phyloP scores from a whole-genome alignment of 2,113 vertebrate genomes.

The Dromiciops gliroides region DNA sequence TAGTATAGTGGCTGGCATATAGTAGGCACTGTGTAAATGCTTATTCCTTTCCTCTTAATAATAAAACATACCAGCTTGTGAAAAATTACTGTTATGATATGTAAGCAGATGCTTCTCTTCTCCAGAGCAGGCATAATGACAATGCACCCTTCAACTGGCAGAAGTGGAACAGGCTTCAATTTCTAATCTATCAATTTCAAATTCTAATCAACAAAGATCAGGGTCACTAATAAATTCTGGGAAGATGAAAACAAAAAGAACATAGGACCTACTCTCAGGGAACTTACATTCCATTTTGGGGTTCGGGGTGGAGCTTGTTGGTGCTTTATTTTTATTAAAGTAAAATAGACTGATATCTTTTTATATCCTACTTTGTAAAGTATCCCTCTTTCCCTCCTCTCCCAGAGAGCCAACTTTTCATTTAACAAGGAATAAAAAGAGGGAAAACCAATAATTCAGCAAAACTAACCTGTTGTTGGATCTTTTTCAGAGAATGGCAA shows the following conservation, averaged over 20 bases:
- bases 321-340: background rate
- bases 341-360: background rate
- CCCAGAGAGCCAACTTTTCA: background rate
- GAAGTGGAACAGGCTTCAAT: background rate
- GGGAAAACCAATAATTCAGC: background rate
- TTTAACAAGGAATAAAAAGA: background rate
- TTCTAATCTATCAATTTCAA: no score
- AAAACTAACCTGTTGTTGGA: background rate
- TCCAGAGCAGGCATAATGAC: background rate
- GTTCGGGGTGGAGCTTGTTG: background rate
- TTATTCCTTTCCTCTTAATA: slow-evolving; percentile 23
- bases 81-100: background rate
- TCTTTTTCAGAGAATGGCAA: background rate
- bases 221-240: background rate
- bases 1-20: background rate
- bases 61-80: background rate
- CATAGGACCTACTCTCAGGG: background rate
- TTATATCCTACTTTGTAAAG: background rate
- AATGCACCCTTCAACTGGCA: background rate
- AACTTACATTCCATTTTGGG: background rate
- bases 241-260: background rate
- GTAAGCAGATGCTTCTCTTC: background rate
- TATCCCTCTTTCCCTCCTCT: background rate
- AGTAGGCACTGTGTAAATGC: background rate
- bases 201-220: background rate